These are phyloP conservation scores for Panthera leo DNA, from an alignment of 2,113 vertebrate species.

Conservation along the genomic window DNA sequence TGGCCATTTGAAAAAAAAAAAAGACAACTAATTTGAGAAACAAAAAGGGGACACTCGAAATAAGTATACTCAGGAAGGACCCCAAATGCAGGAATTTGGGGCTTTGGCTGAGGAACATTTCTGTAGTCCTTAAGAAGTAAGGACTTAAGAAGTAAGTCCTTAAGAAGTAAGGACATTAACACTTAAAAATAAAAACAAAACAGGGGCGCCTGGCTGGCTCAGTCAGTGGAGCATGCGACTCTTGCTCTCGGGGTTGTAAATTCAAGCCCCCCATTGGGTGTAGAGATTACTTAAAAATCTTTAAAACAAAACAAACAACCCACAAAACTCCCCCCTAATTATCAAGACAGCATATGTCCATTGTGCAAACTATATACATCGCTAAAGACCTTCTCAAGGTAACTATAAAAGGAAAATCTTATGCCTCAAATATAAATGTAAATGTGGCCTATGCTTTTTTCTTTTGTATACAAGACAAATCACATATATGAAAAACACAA, in stretches of 20 bases:
- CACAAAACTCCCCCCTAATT: neutral
- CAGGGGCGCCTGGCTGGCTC: neutral
- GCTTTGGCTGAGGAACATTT: neutral
- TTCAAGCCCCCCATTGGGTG: neutral
- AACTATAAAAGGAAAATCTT: neutral
- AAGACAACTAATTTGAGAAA: neutral
- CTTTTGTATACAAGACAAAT: neutral
- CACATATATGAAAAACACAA: constrained; percentile 21
- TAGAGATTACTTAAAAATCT: neutral
- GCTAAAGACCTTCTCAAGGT: neutral
- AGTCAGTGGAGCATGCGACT: neutral
- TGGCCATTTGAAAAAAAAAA: neutral
- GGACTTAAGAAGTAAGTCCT: neutral
- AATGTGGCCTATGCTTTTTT: neutral
- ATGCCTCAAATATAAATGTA: neutral
- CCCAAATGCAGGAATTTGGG: neutral
- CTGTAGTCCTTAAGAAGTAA: neutral
- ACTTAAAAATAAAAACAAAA: neutral
- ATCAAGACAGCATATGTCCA: neutral
- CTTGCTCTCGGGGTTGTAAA: neutral
- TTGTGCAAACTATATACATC: neutral
- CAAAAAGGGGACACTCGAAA: neutral
- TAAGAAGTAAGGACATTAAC: neutral
- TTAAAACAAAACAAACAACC: neutral
- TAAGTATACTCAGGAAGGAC: neutral